Evolutionary conservation across 2,888 invertebrate genomes (phyloP).

Genomic region (Hartigia nigra): DNA sequence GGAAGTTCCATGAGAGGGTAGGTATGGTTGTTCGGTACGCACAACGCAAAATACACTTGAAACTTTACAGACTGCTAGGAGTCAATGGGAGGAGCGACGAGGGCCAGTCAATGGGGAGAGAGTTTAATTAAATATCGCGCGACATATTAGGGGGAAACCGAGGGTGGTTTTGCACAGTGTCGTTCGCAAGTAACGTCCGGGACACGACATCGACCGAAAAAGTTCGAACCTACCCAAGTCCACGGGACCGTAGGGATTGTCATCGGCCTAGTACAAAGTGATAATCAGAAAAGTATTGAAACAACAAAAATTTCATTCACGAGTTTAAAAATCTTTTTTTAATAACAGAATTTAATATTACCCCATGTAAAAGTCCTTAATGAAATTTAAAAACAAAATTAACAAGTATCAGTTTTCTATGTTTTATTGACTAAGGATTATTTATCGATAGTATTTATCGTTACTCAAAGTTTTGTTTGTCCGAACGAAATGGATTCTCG

Average conservation of each 20-base stretch:
- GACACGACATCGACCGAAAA: slow-evolving; percentile 21
- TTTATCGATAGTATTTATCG: not conserved
- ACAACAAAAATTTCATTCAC: not conserved
- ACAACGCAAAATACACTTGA: slow-evolving; percentile 42
- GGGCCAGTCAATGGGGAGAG: slow-evolving; percentile 21
- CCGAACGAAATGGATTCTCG: too few species aligned
- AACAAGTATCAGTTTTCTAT: not conserved
- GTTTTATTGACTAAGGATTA: not conserved
- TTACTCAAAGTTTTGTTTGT: not conserved
- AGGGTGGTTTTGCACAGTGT: slow-evolving; percentile 27
- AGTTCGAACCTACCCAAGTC: not conserved
- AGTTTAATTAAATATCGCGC: slow-evolving; percentile 60
- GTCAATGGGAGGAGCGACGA: slow-evolving; percentile 22
- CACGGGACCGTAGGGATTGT: not conserved
- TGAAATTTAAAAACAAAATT: not conserved
- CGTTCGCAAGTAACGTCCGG: slow-evolving; percentile 41
- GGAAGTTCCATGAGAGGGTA: not conserved
- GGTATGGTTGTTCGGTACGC: not conserved
- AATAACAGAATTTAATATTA: not conserved
- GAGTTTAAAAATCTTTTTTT: not conserved
- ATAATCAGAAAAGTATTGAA: not conserved
- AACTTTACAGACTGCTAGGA: slow-evolving; percentile 52
- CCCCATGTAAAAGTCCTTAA: not conserved
- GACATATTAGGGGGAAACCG: slow-evolving; percentile 48
- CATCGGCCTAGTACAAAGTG: not conserved